A percentile compares a stretch with the other conserved stretches of the same genome.
These are phyloP conservation scores for Aphrophora alni DNA, from an alignment of 2,888 invertebrate species.

Conservation along the genomic window DNA sequence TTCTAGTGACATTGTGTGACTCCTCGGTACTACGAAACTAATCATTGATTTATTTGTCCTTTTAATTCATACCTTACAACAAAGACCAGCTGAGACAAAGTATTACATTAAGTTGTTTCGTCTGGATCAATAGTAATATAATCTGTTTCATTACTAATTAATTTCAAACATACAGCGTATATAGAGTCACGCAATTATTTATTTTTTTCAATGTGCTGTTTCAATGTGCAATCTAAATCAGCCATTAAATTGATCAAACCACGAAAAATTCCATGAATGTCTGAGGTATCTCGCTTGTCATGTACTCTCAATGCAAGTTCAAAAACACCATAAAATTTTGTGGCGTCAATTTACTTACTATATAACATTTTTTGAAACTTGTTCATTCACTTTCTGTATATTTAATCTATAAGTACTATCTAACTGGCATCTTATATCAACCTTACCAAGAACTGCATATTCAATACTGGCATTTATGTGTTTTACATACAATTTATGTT, in stretches of 20 bases:
- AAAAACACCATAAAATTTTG: neutral
- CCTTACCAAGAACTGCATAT: constrained; percentile 3
- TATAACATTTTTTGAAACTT: neutral
- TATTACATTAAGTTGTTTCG: neutral
- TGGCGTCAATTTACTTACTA: neutral
- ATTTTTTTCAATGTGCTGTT: neutral
- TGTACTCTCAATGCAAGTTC: neutral
- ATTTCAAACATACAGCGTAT: neutral
- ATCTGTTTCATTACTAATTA: neutral
- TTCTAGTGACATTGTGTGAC: neutral
- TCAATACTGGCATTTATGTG: neutral
- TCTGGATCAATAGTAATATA: neutral
- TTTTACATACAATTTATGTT: neutral
- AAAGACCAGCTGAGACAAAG: too few relatives aligned
- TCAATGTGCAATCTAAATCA: neutral
- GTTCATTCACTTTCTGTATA: neutral
- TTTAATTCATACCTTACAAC: neutral
- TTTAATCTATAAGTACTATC: neutral
- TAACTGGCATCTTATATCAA: neutral
- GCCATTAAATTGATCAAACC: too few relatives aligned
- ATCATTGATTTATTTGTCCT: too few relatives aligned
- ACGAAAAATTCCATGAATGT: neutral
- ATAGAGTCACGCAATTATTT: neutral
- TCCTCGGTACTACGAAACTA: neutral
- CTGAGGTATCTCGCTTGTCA: neutral